A percentile compares a stretch with the other conserved stretches of the same genome.
Conservation (phyloP, 2,113 vertebrate genomes). For the Seriola rivoliana region DNA sequence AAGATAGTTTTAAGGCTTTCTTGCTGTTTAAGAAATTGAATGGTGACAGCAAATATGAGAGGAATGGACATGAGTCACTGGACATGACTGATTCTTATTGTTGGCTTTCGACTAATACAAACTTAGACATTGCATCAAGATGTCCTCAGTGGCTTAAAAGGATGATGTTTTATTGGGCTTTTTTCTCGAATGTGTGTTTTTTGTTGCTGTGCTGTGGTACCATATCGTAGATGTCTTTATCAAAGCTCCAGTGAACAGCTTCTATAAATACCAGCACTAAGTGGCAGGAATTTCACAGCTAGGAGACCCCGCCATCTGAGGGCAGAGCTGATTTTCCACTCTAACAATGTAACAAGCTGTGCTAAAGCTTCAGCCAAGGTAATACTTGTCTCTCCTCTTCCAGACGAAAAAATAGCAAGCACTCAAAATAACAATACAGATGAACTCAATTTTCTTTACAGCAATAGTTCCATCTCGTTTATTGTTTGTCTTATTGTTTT, state of each 20-base stretch:
- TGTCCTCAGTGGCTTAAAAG: background rate
- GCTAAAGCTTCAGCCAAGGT: slow-evolving; percentile 26
- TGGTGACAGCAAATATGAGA: background rate
- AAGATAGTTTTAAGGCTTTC: background rate
- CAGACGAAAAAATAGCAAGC: background rate
- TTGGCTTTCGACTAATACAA: too few species aligned
- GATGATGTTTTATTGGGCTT: slow-evolving; percentile 14
- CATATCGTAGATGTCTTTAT: slow-evolving; percentile 72
- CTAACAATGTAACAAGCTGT: slow-evolving; percentile 47
- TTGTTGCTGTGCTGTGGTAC: slow-evolving; percentile 47
- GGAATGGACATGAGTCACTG: background rate
- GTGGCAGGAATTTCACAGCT: slow-evolving; percentile 81
- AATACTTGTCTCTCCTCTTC: slow-evolving; percentile 4
- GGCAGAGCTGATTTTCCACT: slow-evolving; percentile 74
- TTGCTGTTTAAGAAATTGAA: background rate
- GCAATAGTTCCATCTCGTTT: background rate
- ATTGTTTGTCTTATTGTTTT: slow-evolving; percentile 3
- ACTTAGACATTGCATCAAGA: background rate
- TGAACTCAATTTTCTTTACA: background rate
- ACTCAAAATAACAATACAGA: slow-evolving; percentile 1
- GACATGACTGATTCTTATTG: too few species aligned
- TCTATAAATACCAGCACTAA: slow-evolving; percentile 82
- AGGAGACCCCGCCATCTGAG: slow-evolving; percentile 67
- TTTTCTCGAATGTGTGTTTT: slow-evolving; percentile 32
- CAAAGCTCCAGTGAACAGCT: slow-evolving; percentile 51